Evolutionary conservation across 2,113 vertebrate genomes (phyloP), one percentile per base, ranked within the genome.

Genomic region (Python bivittatus): DNA sequence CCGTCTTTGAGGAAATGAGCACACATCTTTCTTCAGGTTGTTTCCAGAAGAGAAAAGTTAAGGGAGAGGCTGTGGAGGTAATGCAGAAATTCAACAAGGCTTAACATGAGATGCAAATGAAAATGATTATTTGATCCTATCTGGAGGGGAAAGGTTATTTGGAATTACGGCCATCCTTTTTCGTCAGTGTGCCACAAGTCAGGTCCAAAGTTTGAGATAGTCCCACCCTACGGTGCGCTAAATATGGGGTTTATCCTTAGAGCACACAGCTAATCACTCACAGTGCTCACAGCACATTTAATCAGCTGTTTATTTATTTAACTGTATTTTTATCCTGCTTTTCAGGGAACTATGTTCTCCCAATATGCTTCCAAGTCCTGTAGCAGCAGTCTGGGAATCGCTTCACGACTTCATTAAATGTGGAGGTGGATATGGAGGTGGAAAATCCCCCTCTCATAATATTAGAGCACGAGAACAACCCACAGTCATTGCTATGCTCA

Each of bases 31-130:
- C 88, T 79, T 93, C 90, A 91, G 56, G 56, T 27, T 86, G 84
- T 88, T 84, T 0, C 86, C 4, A 22, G 25, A 61, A 86, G 95
- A 83, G 92, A 90, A 20, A 93, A 94, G 91, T 33, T 1, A 91
- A 93, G 29, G 0, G 44, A 25, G 20, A 25, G 27, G 38, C 17
- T 23, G 20, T 33, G 48, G 9, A 25, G 17, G 92, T 0, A 9
- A 27, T 95, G 93, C 89, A 0, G 96, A 96, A 97, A 96, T 96
- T 95, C 97, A 57, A 20, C 48, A 91, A 93, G 92, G 93, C 33
- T 0, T 92, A 93, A 91, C 38, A 0, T 54, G 6, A 91, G 0
- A 8, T 85, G 88, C 0, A 20, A 22, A 90, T n/a, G 90, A 86
- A 23, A 6, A 29, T 9, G 9, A 38, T 13, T 15, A 9, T 5